phyloP scores from a whole-genome alignment of 2,888 invertebrate species.

The Dorcus hopei region DNA sequence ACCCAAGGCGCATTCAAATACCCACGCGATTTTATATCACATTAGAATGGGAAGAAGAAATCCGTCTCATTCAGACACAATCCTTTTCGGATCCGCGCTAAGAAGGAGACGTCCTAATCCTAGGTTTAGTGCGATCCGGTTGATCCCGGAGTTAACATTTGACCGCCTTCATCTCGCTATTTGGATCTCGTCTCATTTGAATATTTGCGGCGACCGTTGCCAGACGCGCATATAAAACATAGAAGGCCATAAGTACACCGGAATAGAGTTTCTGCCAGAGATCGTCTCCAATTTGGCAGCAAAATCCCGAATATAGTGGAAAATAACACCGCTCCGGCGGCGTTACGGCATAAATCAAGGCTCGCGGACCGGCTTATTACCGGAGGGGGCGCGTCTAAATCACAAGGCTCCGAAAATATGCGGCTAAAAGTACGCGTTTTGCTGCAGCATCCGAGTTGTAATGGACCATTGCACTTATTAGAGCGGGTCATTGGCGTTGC shows the following conservation, averaged over 20 bases:
- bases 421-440: conserved; percentile 35
- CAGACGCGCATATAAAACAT: conserved; percentile 46
- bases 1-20: too few relatives aligned
- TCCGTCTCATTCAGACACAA: conserved; percentile 38
- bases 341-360: conserved; percentile 31
- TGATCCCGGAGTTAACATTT: conserved; percentile 48
- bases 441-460: conserved; percentile 33
- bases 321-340: conserved; percentile 30
- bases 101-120: conserved; percentile 43
- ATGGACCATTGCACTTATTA: conserved; percentile 46
- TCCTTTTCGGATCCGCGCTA: conserved; percentile 36
- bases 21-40: too few relatives aligned
- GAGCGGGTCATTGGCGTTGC: conserved; percentile 42
- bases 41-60: conserved; percentile 24
- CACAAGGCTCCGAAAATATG: conserved; percentile 36
- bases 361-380: conserved; percentile 25
- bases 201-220: conserved; percentile 40
- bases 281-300: conserved; percentile 51
- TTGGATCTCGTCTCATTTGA: conserved; percentile 35
- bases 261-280: conserved; percentile 48
- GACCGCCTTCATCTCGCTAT: conserved; percentile 35
- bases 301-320: conserved; percentile 42
- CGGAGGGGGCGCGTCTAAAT: conserved; percentile 34
- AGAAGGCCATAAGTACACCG: conserved; percentile 46
- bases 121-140: conserved; percentile 35